Evolutionary conservation across 2,113 vertebrate genomes (phyloP).

Genomic region (Larimichthys polyactis): DNA sequence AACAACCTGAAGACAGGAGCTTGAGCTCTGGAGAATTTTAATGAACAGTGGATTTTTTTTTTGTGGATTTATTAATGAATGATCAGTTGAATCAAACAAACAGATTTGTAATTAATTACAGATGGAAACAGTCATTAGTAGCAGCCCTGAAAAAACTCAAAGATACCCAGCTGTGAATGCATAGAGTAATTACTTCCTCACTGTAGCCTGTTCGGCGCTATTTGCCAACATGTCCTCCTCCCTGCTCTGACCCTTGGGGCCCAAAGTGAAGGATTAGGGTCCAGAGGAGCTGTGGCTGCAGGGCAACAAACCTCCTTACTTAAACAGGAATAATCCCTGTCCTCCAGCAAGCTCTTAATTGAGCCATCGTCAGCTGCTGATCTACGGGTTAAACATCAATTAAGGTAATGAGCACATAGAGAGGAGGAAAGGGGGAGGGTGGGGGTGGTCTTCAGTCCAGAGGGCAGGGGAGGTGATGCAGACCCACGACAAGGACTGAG

Average conservation of each 20-base stretch:
- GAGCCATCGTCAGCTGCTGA: slow-evolving; percentile 76
- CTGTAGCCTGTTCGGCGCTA: background rate
- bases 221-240: slow-evolving; percentile 50
- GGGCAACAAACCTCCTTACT: slow-evolving; percentile 54
- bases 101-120: background rate
- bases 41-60: background rate
- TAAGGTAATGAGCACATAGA: slow-evolving; percentile 75
- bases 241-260: slow-evolving; percentile 41
- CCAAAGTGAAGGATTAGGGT: slow-evolving; percentile 57
- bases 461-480: slow-evolving; percentile 42
- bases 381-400: slow-evolving; percentile 82
- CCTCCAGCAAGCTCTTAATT: slow-evolving; percentile 79
- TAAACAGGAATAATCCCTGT: slow-evolving; percentile 68
- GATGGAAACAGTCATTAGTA: background rate
- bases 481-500: slow-evolving; percentile 13
- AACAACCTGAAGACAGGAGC: too few species aligned
- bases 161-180: background rate
- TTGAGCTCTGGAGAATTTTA: background rate
- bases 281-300: slow-evolving; percentile 36
- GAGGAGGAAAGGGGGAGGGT: slow-evolving; percentile 15
- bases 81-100: slow-evolving; percentile 7
- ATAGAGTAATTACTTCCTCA: background rate
- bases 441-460: slow-evolving; percentile 1
- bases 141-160: background rate
- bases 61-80: background rate